Percentiles rank a stretch among this genome's conserved stretches.
Evolutionary conservation across 2,888 invertebrate species (phyloP).

Genomic region (Cistogaster globosa): DNA sequence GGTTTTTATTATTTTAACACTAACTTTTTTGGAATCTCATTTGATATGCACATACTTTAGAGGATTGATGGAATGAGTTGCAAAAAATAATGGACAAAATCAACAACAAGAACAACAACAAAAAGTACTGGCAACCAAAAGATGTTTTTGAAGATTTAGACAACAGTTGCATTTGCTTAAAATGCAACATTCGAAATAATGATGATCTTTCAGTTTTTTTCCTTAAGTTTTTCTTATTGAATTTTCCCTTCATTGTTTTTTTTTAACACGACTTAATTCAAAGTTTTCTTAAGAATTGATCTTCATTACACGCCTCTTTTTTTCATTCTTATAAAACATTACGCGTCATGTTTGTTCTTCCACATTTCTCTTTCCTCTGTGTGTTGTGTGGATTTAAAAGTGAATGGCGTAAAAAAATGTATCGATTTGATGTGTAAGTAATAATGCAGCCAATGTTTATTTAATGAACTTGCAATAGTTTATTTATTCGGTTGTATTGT

Average conservation of each 20-base stretch:
- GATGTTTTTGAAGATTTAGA: conserved; percentile 36
- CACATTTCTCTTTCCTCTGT: too few relatives aligned
- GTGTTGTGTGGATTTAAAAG: background rate
- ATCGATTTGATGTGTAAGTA: conserved; percentile 54
- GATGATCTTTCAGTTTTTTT: conserved; percentile 54
- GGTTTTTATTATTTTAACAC: conserved; percentile 7
- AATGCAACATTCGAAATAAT: conserved; percentile 45
- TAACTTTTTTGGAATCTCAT: conserved; percentile 48
- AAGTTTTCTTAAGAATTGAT: conserved; percentile 66
- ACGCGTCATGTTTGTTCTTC: conserved; percentile 12
- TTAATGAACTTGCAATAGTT: conserved; percentile 72
- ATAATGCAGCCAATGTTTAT: conserved; percentile 71
- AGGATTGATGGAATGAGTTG: conserved; percentile 52
- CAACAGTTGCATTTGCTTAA: conserved; percentile 54
- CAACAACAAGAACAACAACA: background rate
- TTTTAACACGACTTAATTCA: conserved; percentile 33
- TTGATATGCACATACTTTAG: conserved; percentile 44
- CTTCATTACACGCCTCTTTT: conserved; percentile 68
- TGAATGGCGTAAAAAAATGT: conserved; percentile 10
- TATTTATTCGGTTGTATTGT: conserved; percentile 48
- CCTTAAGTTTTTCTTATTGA: conserved; percentile 22
- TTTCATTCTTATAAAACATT: conserved; percentile 26
- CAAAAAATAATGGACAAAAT: conserved; percentile 23
- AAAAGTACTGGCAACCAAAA: background rate
- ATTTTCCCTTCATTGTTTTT: background rate